phyloP scores from a whole-genome alignment of 2,888 invertebrate species.

The Orchesellides sinensis region DNA sequence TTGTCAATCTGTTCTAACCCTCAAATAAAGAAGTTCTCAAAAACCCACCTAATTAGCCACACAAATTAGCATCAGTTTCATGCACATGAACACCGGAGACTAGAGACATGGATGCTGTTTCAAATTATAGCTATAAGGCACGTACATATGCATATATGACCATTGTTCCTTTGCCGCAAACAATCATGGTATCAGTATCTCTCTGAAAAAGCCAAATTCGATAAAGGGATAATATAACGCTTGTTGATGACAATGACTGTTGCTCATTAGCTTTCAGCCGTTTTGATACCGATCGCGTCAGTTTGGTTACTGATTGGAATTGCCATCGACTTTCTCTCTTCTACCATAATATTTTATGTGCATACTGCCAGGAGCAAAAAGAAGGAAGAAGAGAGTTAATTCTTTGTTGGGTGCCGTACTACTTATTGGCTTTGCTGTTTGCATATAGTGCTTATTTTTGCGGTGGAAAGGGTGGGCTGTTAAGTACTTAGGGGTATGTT shows the following conservation, averaged over 20 bases:
- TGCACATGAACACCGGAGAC: not conserved
- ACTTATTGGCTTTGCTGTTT: not conserved
- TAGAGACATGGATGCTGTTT: not conserved
- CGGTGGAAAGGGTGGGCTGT: constrained; percentile 56
- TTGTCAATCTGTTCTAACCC: constrained; percentile 29
- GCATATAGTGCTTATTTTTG: constrained; percentile 44
- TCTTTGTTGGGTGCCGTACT: constrained; percentile 53
- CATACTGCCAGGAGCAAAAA: constrained; percentile 54
- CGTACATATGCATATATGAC: not conserved
- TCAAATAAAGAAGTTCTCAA: constrained; percentile 26
- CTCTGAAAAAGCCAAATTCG: not conserved
- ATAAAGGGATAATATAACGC: no score
- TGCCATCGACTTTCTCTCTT: not conserved
- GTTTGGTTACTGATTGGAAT: no score
- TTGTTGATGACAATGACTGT: not conserved
- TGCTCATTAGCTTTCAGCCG: no score
- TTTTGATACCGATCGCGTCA: not conserved
- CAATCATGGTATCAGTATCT: not conserved
- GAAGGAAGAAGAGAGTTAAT: constrained; percentile 48
- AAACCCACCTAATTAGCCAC: constrained; percentile 48
- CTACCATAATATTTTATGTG: not conserved
- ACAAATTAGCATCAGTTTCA: constrained; percentile 27
- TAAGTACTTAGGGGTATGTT: constrained; percentile 38
- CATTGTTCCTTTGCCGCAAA: not conserved
- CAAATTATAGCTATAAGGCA: no score